phyloP scores from a whole-genome alignment of 1,140 invertebrate genomes.

The Leptopilina boulardi region DNA sequence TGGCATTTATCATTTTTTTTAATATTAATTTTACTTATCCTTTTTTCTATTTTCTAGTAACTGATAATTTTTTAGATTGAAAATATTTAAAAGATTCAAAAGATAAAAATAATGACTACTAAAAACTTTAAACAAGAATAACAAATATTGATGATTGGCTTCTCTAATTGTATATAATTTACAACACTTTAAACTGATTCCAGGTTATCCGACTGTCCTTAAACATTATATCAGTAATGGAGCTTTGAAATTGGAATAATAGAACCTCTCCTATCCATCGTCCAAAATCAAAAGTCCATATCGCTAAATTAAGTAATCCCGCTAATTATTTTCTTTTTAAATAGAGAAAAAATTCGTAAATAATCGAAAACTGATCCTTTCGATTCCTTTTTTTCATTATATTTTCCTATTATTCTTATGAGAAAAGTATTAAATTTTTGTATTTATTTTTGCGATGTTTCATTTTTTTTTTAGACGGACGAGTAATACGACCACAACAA shows the following conservation, averaged over 20 bases:
- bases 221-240: slow-evolving; percentile 64
- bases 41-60: neutral
- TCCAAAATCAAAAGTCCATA: neutral
- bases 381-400: neutral
- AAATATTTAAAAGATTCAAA: too few species aligned
- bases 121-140: too few species aligned
- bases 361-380: neutral
- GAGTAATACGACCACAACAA: slow-evolving; percentile 69
- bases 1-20: slow-evolving; percentile 20
- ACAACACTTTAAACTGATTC: slow-evolving; percentile 35
- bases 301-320: slow-evolving; percentile 12
- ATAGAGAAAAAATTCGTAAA: neutral
- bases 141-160: too few species aligned
- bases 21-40: neutral
- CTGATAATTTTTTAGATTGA: too few species aligned
- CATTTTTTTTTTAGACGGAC: slow-evolving; percentile 62
- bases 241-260: slow-evolving; percentile 58
- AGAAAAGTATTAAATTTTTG: neutral
- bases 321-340: neutral
- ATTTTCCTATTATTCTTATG: neutral
- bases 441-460: slow-evolving; percentile 43
- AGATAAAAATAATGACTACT: too few species aligned
- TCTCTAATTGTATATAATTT: neutral
- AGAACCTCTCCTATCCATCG: slow-evolving; percentile 33
- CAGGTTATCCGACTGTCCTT: slow-evolving; percentile 58